Percentiles rank a stretch among this genome's conserved stretches.
These are phyloP conservation scores for Diorhabda elongata DNA, from an alignment of 1,140 invertebrate genomes.

Conservation along the genomic window DNA sequence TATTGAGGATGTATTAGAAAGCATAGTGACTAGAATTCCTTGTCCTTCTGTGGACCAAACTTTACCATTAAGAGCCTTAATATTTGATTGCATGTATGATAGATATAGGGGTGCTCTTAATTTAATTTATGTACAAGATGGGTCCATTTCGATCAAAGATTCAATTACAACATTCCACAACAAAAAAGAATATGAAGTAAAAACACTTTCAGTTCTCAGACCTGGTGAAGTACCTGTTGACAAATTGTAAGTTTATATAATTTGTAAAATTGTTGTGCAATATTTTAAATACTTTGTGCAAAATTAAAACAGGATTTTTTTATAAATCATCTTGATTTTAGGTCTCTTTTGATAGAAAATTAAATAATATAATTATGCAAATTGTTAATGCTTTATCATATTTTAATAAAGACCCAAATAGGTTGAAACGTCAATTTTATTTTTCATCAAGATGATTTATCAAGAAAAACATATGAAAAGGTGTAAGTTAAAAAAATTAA, in stretches of 20 bases:
- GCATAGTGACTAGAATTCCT: slow-evolving; percentile 75
- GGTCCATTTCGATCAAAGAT: slow-evolving; percentile 64
- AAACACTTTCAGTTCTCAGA: slow-evolving; percentile 73
- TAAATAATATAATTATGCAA: no score
- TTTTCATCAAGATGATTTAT: no score
- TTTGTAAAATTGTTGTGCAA: neutral
- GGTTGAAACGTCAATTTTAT: no score
- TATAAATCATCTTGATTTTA: no score
- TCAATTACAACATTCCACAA: slow-evolving; percentile 61
- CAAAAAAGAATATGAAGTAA: slow-evolving; percentile 73
- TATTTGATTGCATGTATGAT: slow-evolving; percentile 96
- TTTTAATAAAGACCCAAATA: no score
- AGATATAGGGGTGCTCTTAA: slow-evolving; percentile 80
- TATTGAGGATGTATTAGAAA: slow-evolving; percentile 69
- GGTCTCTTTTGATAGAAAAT: no score
- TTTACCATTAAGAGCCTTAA: slow-evolving; percentile 69
- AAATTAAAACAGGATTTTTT: no score
- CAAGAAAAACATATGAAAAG: no score
- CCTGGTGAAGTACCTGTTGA: slow-evolving; percentile 69
- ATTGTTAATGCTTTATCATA: no score
- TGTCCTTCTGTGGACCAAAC: slow-evolving; percentile 60
- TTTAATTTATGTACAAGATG: slow-evolving; percentile 75
- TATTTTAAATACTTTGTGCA: no score
- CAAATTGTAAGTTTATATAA: slow-evolving; percentile 57
- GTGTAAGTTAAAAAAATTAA: no score